phyloP scores from a whole-genome alignment of 2,113 vertebrate species.

The Pterophyllum scalare region DNA sequence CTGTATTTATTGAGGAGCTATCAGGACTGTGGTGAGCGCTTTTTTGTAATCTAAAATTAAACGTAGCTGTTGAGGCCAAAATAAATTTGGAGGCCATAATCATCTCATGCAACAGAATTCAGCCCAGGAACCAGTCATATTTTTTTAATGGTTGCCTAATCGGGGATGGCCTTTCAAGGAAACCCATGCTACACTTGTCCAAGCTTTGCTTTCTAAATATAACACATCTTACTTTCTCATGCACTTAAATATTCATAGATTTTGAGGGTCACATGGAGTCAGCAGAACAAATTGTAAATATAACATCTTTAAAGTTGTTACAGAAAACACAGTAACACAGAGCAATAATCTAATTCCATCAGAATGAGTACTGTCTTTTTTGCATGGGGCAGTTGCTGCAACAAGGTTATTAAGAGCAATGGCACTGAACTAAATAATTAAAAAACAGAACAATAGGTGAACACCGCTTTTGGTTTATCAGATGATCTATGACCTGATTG shows the following conservation, averaged over 20 bases:
- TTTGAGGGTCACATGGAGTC: background rate
- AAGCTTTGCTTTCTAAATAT: background rate
- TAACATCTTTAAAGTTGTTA: background rate
- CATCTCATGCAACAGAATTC: background rate
- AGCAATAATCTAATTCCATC: background rate
- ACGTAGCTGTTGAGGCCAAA: background rate
- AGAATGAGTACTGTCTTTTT: background rate
- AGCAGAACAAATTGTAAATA: background rate
- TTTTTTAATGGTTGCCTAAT: background rate
- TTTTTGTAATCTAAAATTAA: slow-evolving; percentile 5
- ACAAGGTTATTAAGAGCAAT: background rate
- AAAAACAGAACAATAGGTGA: background rate
- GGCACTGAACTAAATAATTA: background rate
- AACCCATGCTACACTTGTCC: background rate
- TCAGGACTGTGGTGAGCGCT: background rate
- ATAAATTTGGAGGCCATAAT: background rate
- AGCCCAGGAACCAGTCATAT: background rate
- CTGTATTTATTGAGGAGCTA: slow-evolving; percentile 3
- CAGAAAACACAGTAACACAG: background rate
- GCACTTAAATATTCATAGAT: background rate
- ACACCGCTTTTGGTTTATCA: too few species aligned
- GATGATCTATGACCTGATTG: too few species aligned
- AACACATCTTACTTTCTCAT: background rate
- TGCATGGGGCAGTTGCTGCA: background rate
- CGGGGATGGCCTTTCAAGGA: background rate